Percentiles rank a stretch among this genome's conserved stretches.
phyloP scores from a whole-genome alignment of 2,113 vertebrate species.

The Tringa solitaria region DNA sequence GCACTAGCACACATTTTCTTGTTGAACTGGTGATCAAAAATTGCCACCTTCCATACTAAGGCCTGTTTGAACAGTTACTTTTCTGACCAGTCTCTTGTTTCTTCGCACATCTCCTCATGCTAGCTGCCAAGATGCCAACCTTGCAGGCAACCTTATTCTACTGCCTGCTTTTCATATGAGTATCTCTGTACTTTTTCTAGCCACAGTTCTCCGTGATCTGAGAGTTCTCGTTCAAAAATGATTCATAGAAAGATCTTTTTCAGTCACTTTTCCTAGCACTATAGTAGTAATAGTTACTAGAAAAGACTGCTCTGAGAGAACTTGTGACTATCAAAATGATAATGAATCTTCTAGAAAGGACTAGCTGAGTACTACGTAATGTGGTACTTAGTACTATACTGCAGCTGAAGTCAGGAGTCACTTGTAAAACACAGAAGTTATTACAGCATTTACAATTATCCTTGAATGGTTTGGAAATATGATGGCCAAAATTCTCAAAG shows the following conservation, averaged over 20 bases:
- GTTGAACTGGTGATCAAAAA: neutral
- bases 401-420: neutral
- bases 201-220: neutral
- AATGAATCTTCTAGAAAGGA: neutral
- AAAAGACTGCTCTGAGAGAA: neutral
- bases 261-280: neutral
- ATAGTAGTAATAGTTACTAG: neutral
- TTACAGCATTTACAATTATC: neutral
- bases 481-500: neutral
- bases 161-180: neutral
- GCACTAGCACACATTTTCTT: neutral
- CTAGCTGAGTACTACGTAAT: neutral
- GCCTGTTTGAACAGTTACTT: neutral
- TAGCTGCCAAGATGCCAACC: neutral
- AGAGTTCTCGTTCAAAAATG: neutral
- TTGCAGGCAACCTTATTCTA: neutral
- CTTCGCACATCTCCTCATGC: neutral
- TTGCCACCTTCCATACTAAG: neutral
- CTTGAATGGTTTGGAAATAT: neutral
- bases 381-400: neutral
- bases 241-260: neutral
- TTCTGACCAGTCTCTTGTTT: neutral
- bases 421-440: neutral
- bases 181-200: neutral
- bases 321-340: neutral